phyloP scores from a whole-genome alignment of 2,113 vertebrate species.

The Pavo muticus region DNA sequence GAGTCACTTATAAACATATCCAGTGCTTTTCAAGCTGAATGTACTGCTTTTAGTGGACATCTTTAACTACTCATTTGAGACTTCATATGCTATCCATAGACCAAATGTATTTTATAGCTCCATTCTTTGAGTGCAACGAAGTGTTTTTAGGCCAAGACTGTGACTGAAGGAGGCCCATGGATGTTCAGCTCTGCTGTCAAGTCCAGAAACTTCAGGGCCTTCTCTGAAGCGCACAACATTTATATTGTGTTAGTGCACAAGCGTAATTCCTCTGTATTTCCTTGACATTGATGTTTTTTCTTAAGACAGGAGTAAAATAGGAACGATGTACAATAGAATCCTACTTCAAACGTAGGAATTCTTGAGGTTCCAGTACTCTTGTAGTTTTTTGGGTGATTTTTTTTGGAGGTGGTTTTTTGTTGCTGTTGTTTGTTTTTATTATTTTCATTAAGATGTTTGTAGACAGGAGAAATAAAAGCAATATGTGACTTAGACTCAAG shows the following conservation, averaged over 20 bases:
- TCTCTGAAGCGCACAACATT: not conserved
- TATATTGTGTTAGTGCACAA: not conserved
- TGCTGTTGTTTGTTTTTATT: not conserved
- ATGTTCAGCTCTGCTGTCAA: not conserved
- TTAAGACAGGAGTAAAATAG: not conserved
- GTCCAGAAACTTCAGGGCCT: not conserved
- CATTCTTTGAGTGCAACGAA: not conserved
- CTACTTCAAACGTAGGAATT: not conserved
- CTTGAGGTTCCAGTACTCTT: not conserved
- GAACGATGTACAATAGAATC: not conserved
- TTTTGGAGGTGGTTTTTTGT: not conserved
- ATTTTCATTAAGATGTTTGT: not conserved
- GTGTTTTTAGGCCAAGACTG: not conserved
- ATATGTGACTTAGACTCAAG: not conserved
- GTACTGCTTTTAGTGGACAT: not conserved
- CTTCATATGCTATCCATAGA: not conserved
- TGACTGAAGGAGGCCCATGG: not conserved
- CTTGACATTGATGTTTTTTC: not conserved
- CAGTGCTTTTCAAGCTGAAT: not conserved
- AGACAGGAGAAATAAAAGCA: not conserved
- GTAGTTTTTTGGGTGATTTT: not conserved
- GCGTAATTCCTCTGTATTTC: not conserved
- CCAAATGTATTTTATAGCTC: not conserved
- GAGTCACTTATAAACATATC: not conserved
- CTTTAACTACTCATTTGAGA: not conserved